Base-by-base conservation (phyloP, 2,113 vertebrate genomes). In the Oxyura jamaicensis region DNA sequence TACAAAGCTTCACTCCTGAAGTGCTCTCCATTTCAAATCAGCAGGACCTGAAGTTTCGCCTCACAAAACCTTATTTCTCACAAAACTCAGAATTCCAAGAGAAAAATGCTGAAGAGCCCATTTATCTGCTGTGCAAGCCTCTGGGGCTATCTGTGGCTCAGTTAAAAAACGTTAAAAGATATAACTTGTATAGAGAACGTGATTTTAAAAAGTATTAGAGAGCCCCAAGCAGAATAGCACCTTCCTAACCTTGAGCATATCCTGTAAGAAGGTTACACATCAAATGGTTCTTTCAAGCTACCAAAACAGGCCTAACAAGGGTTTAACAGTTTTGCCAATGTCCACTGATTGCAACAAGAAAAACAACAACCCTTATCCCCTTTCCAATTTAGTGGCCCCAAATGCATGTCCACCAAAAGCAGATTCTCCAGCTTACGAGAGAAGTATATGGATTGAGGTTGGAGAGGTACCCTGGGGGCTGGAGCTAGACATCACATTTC, bases 61-160 rank as follows among this genome's bases (percentile, higher is more conserved):
- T 20, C 76, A 77, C 46, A 56, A n/a, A 50, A 20, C 20, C 73
- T 63, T 33, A 10, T 33, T 90, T 74, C 39, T 35, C 73, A 78
- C n/a, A 83, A 13, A 13, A 35, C 85, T 59, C 58, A n/a, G 62
- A 69, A 94, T 50, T 8, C 63, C 84, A 62, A 44, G 28, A 66
- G 39, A 50, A 1, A 8, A 41, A 15, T 2, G 5, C 0, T 21
- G 22, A 69, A 72, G 20, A 72, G 48, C 15, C 5, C 46, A 13
- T 31, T 21, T 6, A 48, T 8, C 80, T 75, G 71, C 58, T 56
- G 69, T 78, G 36, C 48, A 75, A 79, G 88, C 56, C 76, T 86
- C 85, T 33, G 18, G 10, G 83, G 65, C 36, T 41, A 41, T 46
- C 56, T n/a, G 33, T 18, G 58, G 16, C 58, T 78, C 77, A 44